These are phyloP conservation scores for Phorcus lineatus DNA, from an alignment of 2,888 invertebrate genomes.

Conservation along the genomic window DNA sequence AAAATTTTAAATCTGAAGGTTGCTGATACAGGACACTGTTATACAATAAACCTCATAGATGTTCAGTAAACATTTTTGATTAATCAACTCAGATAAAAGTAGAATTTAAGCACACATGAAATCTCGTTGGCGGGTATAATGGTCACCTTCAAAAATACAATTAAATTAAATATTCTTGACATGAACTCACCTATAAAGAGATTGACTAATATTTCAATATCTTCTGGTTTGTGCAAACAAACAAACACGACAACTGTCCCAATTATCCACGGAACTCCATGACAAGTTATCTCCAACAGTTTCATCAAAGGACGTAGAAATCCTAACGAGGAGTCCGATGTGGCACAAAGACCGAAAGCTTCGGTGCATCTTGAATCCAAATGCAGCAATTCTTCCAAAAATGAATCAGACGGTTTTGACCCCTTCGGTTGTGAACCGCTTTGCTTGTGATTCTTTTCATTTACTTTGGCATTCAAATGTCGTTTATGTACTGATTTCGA, in stretches of 20 bases:
- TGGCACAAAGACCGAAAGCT: conserved; percentile 61
- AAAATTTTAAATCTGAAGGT: no score
- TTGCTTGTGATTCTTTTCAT: not conserved
- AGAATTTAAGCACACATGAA: no score
- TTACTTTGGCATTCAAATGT: not conserved
- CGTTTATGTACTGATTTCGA: not conserved
- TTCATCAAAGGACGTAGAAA: conserved; percentile 76
- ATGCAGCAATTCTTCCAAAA: conserved; percentile 38
- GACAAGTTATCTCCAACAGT: conserved; percentile 85
- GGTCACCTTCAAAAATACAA: not conserved
- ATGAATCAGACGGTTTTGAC: conserved; percentile 2
- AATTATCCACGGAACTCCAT: conserved; percentile 90
- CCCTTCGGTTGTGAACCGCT: not conserved
- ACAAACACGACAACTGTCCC: conserved; percentile 87
- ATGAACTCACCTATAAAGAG: conserved; percentile 85
- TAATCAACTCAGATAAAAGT: no score
- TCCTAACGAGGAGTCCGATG: conserved; percentile 53
- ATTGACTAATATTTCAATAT: conserved; percentile 90
- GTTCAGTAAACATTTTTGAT: no score
- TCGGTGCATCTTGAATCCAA: conserved; percentile 51
- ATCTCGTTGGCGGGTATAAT: no score
- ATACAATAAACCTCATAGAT: no score
- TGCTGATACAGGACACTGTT: no score
- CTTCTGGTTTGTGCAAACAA: conserved; percentile 82
- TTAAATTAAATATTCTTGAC: not conserved